Percentiles rank a stretch among this genome's conserved stretches.
These are phyloP conservation scores for Drosophila mimetica DNA, from an alignment of 2,888 invertebrate species.

Conservation along the genomic window DNA sequence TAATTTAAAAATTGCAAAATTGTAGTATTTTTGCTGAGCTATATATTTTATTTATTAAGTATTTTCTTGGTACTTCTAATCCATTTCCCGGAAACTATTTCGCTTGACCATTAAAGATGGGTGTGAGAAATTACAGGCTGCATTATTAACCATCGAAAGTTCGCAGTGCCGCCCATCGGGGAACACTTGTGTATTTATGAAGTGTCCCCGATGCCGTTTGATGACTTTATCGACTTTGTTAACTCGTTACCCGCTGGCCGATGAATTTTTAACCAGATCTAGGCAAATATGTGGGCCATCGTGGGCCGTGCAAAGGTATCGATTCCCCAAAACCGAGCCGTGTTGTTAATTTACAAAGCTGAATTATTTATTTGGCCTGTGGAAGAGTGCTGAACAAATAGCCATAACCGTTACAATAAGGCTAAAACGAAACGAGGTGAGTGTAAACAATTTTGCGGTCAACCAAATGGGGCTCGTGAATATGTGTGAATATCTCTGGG, in stretches of 20 bases:
- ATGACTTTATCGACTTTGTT: slow-evolving; percentile 16
- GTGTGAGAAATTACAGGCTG: neutral
- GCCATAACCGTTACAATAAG: slow-evolving; percentile 62
- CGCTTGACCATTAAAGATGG: neutral
- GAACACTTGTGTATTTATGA: slow-evolving; percentile 5
- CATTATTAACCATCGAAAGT: slow-evolving; percentile 1
- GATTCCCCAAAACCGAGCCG: neutral
- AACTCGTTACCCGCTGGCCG: slow-evolving; percentile 8
- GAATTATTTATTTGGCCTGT: slow-evolving; percentile 66
- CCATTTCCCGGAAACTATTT: too few relatives aligned
- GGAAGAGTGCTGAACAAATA: slow-evolving; percentile 44
- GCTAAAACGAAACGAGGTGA: slow-evolving; percentile 43
- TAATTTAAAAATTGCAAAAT: too few relatives aligned
- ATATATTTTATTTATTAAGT: neutral
- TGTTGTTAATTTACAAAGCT: slow-evolving; percentile 53
- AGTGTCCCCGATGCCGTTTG: slow-evolving; percentile 14
- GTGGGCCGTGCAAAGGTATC: neutral
- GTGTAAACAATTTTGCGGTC: slow-evolving; percentile 33
- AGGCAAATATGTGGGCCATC: slow-evolving; percentile 3
- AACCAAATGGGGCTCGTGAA: neutral
- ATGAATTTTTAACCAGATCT: slow-evolving; percentile 12
- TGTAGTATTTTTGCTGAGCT: too few relatives aligned
- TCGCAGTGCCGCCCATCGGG: neutral
- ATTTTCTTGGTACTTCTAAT: too few relatives aligned
- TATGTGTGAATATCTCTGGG: too few relatives aligned